Evolutionary conservation across 1,140 invertebrate species (phyloP).

Genomic region (Nasonia longicornis): DNA sequence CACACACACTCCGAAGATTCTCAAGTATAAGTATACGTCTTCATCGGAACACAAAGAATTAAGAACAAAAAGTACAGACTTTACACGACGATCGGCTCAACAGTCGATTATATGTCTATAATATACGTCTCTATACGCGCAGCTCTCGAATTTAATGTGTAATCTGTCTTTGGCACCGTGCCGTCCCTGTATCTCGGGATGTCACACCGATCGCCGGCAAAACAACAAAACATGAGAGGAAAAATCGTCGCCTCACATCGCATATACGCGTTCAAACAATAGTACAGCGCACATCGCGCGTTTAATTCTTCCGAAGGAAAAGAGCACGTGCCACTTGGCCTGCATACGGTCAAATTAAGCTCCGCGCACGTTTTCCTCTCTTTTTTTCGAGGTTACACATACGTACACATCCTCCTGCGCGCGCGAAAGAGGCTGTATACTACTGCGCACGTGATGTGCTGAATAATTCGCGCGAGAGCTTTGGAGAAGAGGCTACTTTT

Average conservation of each 20-base stretch:
- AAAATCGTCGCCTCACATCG: neutral
- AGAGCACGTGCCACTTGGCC: neutral
- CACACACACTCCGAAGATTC: neutral
- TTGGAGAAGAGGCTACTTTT: neutral
- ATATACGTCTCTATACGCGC: too few species aligned
- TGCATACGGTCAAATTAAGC: neutral
- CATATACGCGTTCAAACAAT: neutral
- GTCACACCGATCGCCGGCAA: neutral
- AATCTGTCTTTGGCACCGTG: slow-evolving; percentile 61
- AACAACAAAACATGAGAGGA: neutral
- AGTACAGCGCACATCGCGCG: neutral
- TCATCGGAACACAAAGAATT: neutral
- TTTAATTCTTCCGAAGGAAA: neutral
- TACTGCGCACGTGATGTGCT: neutral
- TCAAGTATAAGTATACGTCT: neutral
- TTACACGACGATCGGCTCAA: neutral
- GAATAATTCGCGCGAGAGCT: neutral
- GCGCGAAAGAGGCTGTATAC: too few species aligned
- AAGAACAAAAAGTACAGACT: neutral
- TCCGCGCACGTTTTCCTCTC: neutral
- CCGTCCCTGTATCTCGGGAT: slow-evolving; percentile 35
- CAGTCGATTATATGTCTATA: too few species aligned
- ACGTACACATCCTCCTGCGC: too few species aligned
- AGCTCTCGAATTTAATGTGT: slow-evolving; percentile 22
- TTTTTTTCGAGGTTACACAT: neutral